Evolutionary conservation across 2,888 invertebrate species (phyloP), one percentile per base, ranked within the genome.

Genomic region (Cryptophagus acutangulus): DNA sequence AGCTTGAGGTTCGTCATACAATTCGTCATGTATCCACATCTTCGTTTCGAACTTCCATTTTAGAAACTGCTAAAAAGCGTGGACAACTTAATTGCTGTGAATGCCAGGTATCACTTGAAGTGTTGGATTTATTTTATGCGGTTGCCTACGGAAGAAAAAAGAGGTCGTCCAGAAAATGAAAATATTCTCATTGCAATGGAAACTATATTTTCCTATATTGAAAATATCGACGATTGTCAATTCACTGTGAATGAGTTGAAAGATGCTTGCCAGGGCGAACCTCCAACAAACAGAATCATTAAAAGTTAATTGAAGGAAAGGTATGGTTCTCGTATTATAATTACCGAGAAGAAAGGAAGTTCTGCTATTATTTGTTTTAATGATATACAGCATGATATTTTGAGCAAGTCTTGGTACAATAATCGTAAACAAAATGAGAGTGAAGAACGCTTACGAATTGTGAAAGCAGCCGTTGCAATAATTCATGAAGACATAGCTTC

Each of bases 401-500:
- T 60, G 57, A 51, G 50, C 48, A 40, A 36, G 34, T 14, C 36
- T 38, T 40, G 36, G 40, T 40, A 40, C 28, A 24, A 18, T 9
- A 25, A 25, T 20, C 24, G 24, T 15, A 24, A 42, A 13, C 17
- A 36, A 43, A 20, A 20, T 20, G 24, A 20, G n/a, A 20, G 24
- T 20, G 61, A 52, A 60, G 61, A 65, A 56, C 34, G 50, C 2
- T 33, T 60, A 45, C 38, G 61, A 41, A 62, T 63, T 54, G 55
- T 65, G 48, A 57, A 65, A 60, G 57, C 60, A 56, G 64, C 64
- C 37, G 62, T 62, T 37, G 58, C 59, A 36, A 63, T 65, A 52
- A 56, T 64, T 58, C 55, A 57, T 36, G 61, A 65, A 60, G 64
- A 66, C 43, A 65, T 65, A 28, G 43, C 57, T 54, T 51, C 59